Base-by-base conservation (phyloP, 2,888 invertebrate species). In the Athalia cordata region DNA sequence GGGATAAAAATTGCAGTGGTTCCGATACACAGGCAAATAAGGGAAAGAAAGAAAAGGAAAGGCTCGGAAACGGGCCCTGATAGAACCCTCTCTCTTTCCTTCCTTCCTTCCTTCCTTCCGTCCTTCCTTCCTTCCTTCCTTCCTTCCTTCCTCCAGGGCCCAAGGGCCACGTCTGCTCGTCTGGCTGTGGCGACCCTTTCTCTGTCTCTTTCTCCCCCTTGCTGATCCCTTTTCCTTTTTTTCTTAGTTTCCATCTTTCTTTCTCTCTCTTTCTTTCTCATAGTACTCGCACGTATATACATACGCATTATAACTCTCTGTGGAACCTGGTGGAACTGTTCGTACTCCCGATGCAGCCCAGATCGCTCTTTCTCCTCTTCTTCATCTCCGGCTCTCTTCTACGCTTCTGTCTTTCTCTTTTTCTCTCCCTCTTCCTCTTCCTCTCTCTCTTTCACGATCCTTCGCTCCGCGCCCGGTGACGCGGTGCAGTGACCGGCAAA, bases 401-500 rank as follows among this genome's bases (percentile, higher is more conserved):
- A n/a, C 45, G 4, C 57, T 13, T 47, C 59, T 47, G 57, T 59
- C 45, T 67, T n/a, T 47, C 52, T 50, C 11, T 68, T 55, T n/a
- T n/a, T 9, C 55, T 11, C 55, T 55, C 55, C 55, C 55, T 55
- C 55, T n/a, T n/a, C n/a, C 55, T 55, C 55, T 9, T 55, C 7
- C 55, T 55, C 11, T 55, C n/a, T n/a, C 55, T 55, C n/a, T 55
- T 55, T n/a, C 68, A 29, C 52, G 49, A 66, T 66, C 49, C 47
- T 66, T 67, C 83, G 29, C 29, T 84, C 81, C 82, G 81, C 78
- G 80, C 83, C 83, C 83, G 83, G 82, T 85, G 83, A 85, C 84
- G 85, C 87, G 85, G 87, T 87, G 86, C 86, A 87, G 86, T 87
- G 87, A 86, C 86, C 87, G 87, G 88, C 85, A 87, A 88, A 88